These are phyloP conservation scores for Coracias cyanogaster DNA, from an alignment of 2,797 vertebrate genomes.

Conservation along the genomic window DNA sequence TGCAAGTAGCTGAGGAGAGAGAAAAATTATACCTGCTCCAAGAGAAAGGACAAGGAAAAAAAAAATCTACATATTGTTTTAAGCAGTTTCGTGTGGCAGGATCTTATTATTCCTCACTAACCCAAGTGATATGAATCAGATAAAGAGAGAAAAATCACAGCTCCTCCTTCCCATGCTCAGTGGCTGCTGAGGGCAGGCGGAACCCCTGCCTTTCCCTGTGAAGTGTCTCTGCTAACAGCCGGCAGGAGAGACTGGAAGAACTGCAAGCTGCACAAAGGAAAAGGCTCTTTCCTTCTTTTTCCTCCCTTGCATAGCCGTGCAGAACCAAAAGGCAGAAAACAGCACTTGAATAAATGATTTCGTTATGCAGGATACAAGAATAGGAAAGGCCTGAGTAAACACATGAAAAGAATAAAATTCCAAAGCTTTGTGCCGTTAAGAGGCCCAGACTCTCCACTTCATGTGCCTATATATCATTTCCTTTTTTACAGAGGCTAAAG, in stretches of 20 bases:
- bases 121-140: not conserved
- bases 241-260: not conserved
- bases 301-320: not conserved
- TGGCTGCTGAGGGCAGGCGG: not conserved
- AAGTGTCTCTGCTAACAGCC: not conserved
- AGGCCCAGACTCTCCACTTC: slow-evolving; percentile 26
- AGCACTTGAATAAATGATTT: slow-evolving; percentile 13
- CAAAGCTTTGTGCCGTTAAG: slow-evolving; percentile 48
- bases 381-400: slow-evolving; percentile 64
- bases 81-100: not conserved
- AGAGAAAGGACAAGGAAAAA: not conserved
- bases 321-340: not conserved
- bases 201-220: not conserved
- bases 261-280: not conserved
- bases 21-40: not conserved
- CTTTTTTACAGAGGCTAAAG: slow-evolving; percentile 8
- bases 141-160: not conserved
- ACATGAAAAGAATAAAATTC: slow-evolving; percentile 60
- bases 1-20: rapidly evolving
- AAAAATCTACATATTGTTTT: not conserved
- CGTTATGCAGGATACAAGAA: slow-evolving; percentile 31
- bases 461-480: slow-evolving; percentile 26
- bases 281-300: slow-evolving; percentile 22
- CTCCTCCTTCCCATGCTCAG: not conserved
- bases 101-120: not conserved